Base-by-base conservation (phyloP, 2,113 vertebrate species). In the Dryoscopus gambensis region DNA sequence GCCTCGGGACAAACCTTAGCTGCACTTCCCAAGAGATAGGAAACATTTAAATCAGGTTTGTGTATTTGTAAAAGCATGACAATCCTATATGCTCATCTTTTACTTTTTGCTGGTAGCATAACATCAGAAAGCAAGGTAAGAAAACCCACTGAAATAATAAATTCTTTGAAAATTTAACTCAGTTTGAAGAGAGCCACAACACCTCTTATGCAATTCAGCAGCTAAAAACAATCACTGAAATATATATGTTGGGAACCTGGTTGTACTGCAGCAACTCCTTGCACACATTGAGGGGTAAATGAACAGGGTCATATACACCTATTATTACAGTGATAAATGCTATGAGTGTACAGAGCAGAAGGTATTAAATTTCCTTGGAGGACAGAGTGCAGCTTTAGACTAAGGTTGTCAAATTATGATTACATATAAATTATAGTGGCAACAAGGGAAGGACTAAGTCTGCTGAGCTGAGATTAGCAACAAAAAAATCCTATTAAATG, bases 401-500 rank as follows among this genome's bases (percentile, higher is more conserved):
- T 71, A 75, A 86, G 70, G 57, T 76, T 96, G 87, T 89, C 93
- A 87, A 82, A 90, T 94, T 93, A 82, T 94, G 90, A 90, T 91
- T 95, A 77, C 79, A 85, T 70, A 92, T 95, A 93, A 95, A 96
- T 95, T 96, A 93, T 42, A 88, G 60, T 65, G 77, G 65, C 76
- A 97, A 90, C 92, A 93, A 92, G 79, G 79, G 87, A 94, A 84
- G 44, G 85, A 76, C 79, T 90, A 79, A 91, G 30, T 94, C 89
- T 96, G 76, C 39, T 1, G 15, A 95, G 39, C 62, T 82, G 84
- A 97, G 95, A 96, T 97, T 93, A 97, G 87, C 80, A 69, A 79
- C 89, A 81, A 75, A 92, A 93, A 90, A 84, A 55, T 91, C 76
- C 39, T 94, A 42, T 70, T 94, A 92, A 93, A 82, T 49, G 14